A percentile compares a stretch with the other conserved stretches of the same genome.
Evolutionary conservation across 2,888 invertebrate species (phyloP).

Genomic region (Drosophila mimetica): DNA sequence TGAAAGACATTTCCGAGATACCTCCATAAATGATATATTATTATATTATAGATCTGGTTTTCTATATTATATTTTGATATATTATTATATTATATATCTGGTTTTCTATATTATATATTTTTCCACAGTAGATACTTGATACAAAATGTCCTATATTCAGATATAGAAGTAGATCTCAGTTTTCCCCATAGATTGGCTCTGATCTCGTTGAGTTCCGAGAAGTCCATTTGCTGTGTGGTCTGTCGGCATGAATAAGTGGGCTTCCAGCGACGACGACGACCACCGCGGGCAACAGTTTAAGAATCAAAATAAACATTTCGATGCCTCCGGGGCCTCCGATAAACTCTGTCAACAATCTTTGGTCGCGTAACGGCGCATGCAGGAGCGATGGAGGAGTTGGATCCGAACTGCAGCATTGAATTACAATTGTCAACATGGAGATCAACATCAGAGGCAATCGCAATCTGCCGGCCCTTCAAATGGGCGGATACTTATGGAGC

Average conservation of each 20-base stretch:
- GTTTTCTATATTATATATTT: background rate
- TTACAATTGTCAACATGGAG: slow-evolving; percentile 51
- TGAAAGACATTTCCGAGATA: no score
- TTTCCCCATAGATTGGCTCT: slow-evolving; percentile 1
- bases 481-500: background rate
- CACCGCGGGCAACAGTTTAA: slow-evolving; percentile 63
- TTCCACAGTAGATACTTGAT: background rate
- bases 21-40: no score
- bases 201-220: slow-evolving; percentile 37
- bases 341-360: slow-evolving; percentile 65
- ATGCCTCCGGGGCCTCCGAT: slow-evolving; percentile 6
- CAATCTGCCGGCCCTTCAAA: slow-evolving; percentile 3
- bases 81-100: no score
- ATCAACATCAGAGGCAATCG: slow-evolving; percentile 22
- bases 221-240: slow-evolving; percentile 62
- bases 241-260: slow-evolving; percentile 64
- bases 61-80: no score
- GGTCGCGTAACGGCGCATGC: slow-evolving; percentile 40
- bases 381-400: slow-evolving; percentile 26
- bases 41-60: no score
- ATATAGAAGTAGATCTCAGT: background rate
- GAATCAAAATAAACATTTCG: slow-evolving; percentile 58
- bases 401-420: slow-evolving; percentile 38
- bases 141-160: background rate
- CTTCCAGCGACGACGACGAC: slow-evolving; percentile 30